phyloP scores from a whole-genome alignment of 2,113 vertebrate species.

The Callionymus lyra region DNA sequence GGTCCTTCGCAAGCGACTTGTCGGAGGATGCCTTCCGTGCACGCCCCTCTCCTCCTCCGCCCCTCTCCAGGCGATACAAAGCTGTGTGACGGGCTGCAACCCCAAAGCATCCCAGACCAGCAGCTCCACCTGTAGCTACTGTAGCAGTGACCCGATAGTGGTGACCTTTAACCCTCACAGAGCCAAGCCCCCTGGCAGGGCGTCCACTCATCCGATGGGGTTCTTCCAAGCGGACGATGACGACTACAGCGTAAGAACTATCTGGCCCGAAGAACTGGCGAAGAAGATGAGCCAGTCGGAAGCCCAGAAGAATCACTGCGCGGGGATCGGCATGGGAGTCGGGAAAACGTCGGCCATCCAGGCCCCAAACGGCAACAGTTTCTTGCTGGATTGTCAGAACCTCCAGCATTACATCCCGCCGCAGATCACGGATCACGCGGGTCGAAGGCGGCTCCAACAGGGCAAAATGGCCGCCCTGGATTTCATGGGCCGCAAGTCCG shows the following conservation, averaged over 20 bases:
- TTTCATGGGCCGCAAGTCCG: conserved; percentile 55
- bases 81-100: conserved; percentile 70
- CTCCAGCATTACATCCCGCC: conserved; percentile 61
- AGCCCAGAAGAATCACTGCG: conserved; percentile 53
- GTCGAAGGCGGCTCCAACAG: conserved; percentile 65
- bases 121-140: conserved; percentile 78
- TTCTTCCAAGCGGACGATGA: conserved; percentile 61
- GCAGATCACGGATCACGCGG: conserved; percentile 60
- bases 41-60: conserved; percentile 62
- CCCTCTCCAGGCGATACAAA: conserved; percentile 66
- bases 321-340: conserved; percentile 32
- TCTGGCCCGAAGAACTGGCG: conserved; percentile 77
- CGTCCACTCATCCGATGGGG: conserved; percentile 32
- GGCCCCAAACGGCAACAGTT: conserved; percentile 45
- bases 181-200: conserved; percentile 54
- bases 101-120: conserved; percentile 69
- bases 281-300: conserved; percentile 71
- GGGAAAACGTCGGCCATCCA: conserved; percentile 34
- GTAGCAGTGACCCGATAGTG: conserved; percentile 80
- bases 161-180: conserved; percentile 72
- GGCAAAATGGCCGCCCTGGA: conserved; percentile 71
- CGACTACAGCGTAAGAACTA: conserved; percentile 71
- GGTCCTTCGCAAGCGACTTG: conserved; percentile 62
- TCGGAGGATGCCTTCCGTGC: conserved; percentile 73
- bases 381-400: conserved; percentile 71